Evolutionary conservation across 2,888 invertebrate species (phyloP).

Genomic region (Cerastoderma edule): DNA sequence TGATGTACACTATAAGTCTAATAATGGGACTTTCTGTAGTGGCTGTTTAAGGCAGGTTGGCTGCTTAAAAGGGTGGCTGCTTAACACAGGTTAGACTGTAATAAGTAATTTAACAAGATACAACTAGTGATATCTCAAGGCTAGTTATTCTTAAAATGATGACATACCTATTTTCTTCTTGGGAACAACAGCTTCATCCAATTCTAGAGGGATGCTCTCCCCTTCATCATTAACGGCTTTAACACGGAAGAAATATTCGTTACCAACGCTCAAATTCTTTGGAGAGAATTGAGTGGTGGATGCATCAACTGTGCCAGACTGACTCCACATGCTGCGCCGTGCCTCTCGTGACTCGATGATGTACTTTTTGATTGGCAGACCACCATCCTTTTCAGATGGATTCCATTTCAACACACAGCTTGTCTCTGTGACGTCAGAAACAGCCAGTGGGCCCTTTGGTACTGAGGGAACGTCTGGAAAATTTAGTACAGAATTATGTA

Average conservation of each 20-base stretch:
- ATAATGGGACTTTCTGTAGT: too few relatives aligned
- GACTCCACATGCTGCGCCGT: conserved; percentile 97
- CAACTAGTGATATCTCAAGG: too few relatives aligned
- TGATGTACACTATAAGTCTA: too few relatives aligned
- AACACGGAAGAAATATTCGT: conserved; percentile 98
- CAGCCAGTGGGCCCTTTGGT: conserved; percentile 87
- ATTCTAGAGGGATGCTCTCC: conserved; percentile 94
- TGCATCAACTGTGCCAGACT: conserved; percentile 84
- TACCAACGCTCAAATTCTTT: conserved; percentile 94
- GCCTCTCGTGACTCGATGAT: conserved; percentile 93
- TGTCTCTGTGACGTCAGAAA: conserved; percentile 97
- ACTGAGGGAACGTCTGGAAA: conserved; percentile 76
- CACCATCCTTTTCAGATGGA: conserved; percentile 98
- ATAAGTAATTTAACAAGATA: too few relatives aligned
- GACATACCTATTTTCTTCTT: conserved; percentile 71
- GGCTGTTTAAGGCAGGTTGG: too few relatives aligned
- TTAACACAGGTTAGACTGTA: too few relatives aligned
- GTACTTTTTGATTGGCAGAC: conserved; percentile 92
- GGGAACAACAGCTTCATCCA: conserved; percentile 92
- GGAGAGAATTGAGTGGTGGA: conserved; percentile 86
- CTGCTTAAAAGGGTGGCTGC: too few relatives aligned
- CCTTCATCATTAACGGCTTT: conserved; percentile 99
- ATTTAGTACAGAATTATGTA: too few relatives aligned
- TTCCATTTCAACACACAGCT: conserved; percentile 97
- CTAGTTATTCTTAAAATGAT: background rate